phyloP scores from a whole-genome alignment of 2,113 vertebrate genomes.

The Gopherus evgoodei region DNA sequence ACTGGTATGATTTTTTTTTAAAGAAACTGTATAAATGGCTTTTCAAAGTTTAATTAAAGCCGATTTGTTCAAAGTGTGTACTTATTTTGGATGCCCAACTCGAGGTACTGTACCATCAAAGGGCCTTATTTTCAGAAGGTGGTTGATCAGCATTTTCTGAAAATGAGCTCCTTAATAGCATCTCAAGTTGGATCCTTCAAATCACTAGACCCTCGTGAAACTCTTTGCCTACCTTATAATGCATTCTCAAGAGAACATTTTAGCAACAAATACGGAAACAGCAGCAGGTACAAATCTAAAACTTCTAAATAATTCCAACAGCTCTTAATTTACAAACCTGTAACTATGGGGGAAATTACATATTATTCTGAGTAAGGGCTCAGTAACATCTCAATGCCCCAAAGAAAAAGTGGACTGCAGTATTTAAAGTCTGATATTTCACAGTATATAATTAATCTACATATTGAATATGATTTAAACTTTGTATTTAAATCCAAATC shows the following conservation, averaged over 20 bases:
- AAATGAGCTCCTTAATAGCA: not conserved
- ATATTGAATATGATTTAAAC: not conserved
- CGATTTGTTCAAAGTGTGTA: not conserved
- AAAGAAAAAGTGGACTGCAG: not conserved
- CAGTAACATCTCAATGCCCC: not conserved
- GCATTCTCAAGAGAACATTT: not conserved
- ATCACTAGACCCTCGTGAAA: not conserved
- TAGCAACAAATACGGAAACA: not conserved
- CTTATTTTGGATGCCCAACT: not conserved
- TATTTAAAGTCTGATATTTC: not conserved
- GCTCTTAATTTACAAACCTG: not conserved
- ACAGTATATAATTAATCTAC: not conserved
- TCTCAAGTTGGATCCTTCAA: not conserved
- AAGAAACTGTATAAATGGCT: not conserved
- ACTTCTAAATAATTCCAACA: not conserved
- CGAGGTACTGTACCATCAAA: not conserved
- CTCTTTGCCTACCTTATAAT: not conserved
- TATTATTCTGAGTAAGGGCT: not conserved
- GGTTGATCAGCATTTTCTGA: not conserved
- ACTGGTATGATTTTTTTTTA: not conserved
- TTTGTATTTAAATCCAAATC: not conserved
- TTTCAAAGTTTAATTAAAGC: not conserved
- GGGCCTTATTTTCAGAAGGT: not conserved
- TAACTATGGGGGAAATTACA: not conserved
- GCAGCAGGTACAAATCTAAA: not conserved